Percentiles rank a stretch among this genome's conserved stretches.
These are phyloP conservation scores for Drosophila algonquin DNA, from an alignment of 2,888 invertebrate genomes.

Conservation along the genomic window DNA sequence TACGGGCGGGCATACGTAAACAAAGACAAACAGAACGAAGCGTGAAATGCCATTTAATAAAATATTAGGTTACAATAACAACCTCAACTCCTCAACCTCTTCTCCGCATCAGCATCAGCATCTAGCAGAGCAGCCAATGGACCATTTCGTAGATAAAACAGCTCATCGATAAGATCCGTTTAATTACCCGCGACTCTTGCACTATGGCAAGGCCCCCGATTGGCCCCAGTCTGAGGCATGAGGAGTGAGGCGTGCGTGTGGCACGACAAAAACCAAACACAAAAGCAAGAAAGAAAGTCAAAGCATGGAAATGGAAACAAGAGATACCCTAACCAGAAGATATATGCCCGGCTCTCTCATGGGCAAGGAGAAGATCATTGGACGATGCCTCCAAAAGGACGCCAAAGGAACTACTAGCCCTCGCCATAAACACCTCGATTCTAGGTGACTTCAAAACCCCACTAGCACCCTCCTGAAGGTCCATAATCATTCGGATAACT, in stretches of 20 bases:
- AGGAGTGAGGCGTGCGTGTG: conserved; percentile 9
- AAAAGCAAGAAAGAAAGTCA: not conserved
- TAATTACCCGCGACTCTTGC: conserved; percentile 65
- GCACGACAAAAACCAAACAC: conserved; percentile 1
- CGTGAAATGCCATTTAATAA: conserved; percentile 71
- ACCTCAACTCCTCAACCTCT: conserved; percentile 25
- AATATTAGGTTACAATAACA: conserved; percentile 68
- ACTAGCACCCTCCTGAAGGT: too few species aligned
- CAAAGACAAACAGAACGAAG: conserved; percentile 44
- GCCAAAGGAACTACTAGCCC: too few species aligned
- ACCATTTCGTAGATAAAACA: conserved; percentile 67
- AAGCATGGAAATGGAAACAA: not conserved
- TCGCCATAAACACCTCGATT: too few species aligned
- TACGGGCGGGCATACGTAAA: conserved; percentile 10
- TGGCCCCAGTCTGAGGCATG: not conserved
- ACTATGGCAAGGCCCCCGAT: conserved; percentile 33
- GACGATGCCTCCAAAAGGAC: too few species aligned
- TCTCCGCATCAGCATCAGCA: conserved; percentile 8
- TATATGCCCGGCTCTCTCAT: too few species aligned
- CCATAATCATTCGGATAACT: too few species aligned
- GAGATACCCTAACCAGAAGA: not conserved
- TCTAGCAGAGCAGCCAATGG: conserved; percentile 43
- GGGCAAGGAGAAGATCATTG: too few species aligned
- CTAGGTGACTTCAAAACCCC: too few species aligned
- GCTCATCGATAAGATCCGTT: conserved; percentile 65